A percentile compares a stretch with the other conserved stretches of the same genome.
Conservation (phyloP, 2,113 vertebrate species). For the Hypomesus transpacificus region DNA sequence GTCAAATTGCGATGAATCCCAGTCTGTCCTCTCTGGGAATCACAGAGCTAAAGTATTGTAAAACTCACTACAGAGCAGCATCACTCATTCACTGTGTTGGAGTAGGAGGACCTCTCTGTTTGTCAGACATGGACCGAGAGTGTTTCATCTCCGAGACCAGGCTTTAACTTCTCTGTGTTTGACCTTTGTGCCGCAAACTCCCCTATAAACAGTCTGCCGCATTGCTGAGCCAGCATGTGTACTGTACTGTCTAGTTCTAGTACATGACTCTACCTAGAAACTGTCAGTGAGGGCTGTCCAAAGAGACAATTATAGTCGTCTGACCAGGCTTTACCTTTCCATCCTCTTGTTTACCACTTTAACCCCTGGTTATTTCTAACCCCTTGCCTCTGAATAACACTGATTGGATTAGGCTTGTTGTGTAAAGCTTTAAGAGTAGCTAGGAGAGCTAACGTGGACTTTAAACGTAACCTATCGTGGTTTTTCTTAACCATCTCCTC, state of each 20-base stretch:
- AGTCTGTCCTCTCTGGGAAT: too few relatives aligned
- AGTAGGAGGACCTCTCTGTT: too few relatives aligned
- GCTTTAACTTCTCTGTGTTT: too few relatives aligned
- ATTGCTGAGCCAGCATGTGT: background rate
- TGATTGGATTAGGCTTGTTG: conserved; percentile 67
- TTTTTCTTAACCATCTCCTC: conserved; percentile 30
- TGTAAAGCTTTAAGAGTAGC: conserved; percentile 33
- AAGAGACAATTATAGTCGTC: conserved; percentile 22
- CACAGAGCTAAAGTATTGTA: too few relatives aligned
- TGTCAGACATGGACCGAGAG: too few relatives aligned
- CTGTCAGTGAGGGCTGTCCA: background rate
- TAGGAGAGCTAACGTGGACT: conserved; percentile 25
- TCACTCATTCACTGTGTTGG: too few relatives aligned
- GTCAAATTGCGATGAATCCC: too few relatives aligned
- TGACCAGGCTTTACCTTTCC: conserved; percentile 47
- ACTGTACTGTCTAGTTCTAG: background rate
- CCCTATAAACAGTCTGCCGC: background rate
- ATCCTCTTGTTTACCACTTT: conserved; percentile 1
- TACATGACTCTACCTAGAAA: conserved; percentile 18
- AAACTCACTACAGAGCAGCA: too few relatives aligned
- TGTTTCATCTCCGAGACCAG: too few relatives aligned
- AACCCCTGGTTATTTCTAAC: conserved; percentile 56
- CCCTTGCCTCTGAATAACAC: conserved; percentile 59
- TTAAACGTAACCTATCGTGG: background rate
- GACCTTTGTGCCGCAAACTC: too few relatives aligned